Base-by-base conservation (phyloP, 2,888 invertebrate genomes). In the Thumatha senex region DNA sequence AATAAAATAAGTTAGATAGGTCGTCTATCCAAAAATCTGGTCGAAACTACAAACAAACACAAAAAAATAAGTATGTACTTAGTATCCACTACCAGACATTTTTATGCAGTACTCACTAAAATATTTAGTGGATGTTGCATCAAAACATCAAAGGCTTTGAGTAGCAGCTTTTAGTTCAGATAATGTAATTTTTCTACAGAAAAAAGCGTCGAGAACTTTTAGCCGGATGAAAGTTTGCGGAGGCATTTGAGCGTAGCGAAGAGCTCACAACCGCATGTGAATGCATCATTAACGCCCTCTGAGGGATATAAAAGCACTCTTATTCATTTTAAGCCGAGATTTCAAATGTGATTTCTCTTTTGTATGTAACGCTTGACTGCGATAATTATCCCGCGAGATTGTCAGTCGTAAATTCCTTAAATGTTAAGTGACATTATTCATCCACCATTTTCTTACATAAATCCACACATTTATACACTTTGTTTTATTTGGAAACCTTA, bases 251-350 rank as follows among this genome's bases (percentile, higher is more conserved):
- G 36, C 31, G 42, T 44, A 40, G 30, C 36, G 50, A 54, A 55
- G 40, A 58, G 43, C 48, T 51, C 38, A 38, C 36, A 9, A 50
- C 46, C 45, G 9, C 43, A 46, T 54, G 46, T 56, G 59, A 70
- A 67, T 71, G 67, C 67, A 65, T 72, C 63, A 56, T 48, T 65
- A 63, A 48, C 38, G 48, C 49, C 58, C 46, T 49, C 29, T 34
- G 47, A 52, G 48, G 54, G 48, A 52, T 42, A 45, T 14, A 33
- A 34, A 50, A 48, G 43, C 34, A 39, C 39, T 48, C 38, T 44
- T 12, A 45, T 51, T 49, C 46, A 40, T 39, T 63, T 56, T 58
- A 39, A 60, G 44, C 46, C 43, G 31, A 51, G 61, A 65, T 63
- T 66, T 56, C 7, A 41, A 24, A 51, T 53, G 51, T 58, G 56